Evolutionary conservation across 1,140 invertebrate genomes (phyloP).

Genomic region (Heliconius melpomene): DNA sequence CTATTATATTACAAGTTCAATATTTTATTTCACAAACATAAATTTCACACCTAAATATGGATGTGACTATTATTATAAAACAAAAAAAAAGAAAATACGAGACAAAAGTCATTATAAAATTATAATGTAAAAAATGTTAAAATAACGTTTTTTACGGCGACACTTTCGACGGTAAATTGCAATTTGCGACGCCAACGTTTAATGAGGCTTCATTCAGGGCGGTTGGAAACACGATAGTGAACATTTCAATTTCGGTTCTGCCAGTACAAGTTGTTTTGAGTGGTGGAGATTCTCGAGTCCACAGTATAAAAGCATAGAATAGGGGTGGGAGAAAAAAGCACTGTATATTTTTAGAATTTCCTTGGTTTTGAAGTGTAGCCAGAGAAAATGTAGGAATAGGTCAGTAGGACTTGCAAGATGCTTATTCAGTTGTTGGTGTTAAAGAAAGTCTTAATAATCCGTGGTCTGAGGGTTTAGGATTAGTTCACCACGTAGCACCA

Average conservation of each 20-base stretch:
- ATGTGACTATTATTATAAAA: not conserved
- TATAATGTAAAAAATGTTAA: constrained; percentile 13
- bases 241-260: constrained; percentile 43
- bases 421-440: no score
- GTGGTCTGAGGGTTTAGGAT: no score
- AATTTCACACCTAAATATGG: not conserved
- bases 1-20: no score
- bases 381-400: no score
- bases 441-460: no score
- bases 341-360: no score
- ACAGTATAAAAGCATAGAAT: not conserved
- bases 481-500: no score
- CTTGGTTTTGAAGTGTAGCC: no score
- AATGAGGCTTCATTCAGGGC: constrained; percentile 46
- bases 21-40: no score
- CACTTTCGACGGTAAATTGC: constrained; percentile 42
- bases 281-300: not conserved
- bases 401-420: no score
- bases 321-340: no score
- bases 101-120: constrained; percentile 13
- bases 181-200: constrained; percentile 44
- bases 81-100: not conserved
- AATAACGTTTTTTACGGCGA: constrained; percentile 16
- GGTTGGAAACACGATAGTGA: constrained; percentile 39
- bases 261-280: constrained; percentile 1